phyloP scores from a whole-genome alignment of 2,888 invertebrate species.

The Leptogaster cylindrica region DNA sequence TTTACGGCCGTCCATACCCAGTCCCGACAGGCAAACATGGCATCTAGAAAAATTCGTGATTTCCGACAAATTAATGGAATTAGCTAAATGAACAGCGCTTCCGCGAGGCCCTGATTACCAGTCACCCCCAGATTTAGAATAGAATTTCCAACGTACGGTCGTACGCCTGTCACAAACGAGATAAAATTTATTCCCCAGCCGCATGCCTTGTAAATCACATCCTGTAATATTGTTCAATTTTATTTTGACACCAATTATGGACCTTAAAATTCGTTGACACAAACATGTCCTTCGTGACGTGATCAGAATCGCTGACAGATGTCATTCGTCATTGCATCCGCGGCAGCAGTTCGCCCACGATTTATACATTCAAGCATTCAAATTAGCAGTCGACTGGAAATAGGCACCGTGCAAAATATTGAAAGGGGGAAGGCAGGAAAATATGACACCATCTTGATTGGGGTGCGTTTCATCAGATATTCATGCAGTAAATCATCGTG shows the following conservation, averaged over 20 bases:
- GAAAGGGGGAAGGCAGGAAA: too few relatives aligned
- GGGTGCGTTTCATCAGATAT: constrained; percentile 33
- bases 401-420: not conserved
- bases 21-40: not conserved
- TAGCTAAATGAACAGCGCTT: constrained; percentile 36
- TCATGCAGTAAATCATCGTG: constrained; percentile 30
- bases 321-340: constrained; percentile 32
- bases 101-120: constrained; percentile 5
- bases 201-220: not conserved
- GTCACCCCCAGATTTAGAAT: not conserved
- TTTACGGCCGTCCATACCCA: constrained; percentile 22
- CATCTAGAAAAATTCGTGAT: constrained; percentile 44
- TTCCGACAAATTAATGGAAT: constrained; percentile 47
- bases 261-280: constrained; percentile 25
- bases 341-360: too few relatives aligned
- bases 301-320: constrained; percentile 32
- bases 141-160: not conserved
- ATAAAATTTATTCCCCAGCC: not conserved
- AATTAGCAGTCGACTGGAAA: constrained; percentile 11
- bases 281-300: not conserved
- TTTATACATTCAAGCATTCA: too few relatives aligned
- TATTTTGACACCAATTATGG: constrained; percentile 43
- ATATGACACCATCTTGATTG: constrained; percentile 26
- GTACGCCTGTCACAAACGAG: not conserved
- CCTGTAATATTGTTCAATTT: constrained; percentile 7